These are phyloP conservation scores for Polypedilum pembai DNA, from an alignment of 1,140 invertebrate species.

Conservation along the genomic window DNA sequence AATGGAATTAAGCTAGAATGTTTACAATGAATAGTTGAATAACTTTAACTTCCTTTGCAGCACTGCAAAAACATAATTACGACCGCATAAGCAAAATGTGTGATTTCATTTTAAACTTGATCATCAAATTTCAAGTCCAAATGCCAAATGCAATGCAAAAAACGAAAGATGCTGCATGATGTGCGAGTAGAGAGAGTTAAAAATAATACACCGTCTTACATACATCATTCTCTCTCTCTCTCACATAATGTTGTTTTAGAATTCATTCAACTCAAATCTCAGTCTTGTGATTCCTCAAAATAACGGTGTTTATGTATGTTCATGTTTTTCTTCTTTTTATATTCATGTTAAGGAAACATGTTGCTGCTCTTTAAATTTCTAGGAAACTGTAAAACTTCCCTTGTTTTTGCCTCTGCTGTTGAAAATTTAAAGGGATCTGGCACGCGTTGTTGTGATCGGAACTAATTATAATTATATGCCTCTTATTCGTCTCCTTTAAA, in stretches of 20 bases:
- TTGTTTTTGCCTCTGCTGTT: neutral
- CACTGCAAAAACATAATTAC: neutral
- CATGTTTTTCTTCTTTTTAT: neutral
- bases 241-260: neutral
- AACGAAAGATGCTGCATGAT: neutral
- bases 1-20: neutral
- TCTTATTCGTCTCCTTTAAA: neutral
- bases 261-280: slow-evolving; percentile 5
- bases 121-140: slow-evolving; percentile 27
- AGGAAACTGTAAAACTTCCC: neutral
- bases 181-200: neutral
- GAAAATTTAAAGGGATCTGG: neutral
- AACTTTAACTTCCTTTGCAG: neutral
- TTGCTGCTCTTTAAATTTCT: slow-evolving; percentile 18
- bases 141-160: neutral
- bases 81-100: neutral
- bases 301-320: neutral
- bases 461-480: slow-evolving; percentile 14
- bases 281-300: neutral
- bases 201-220: neutral
- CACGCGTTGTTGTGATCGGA: neutral
- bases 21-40: neutral
- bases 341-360: neutral
- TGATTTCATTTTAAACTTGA: slow-evolving; percentile 1
- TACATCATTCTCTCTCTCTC: no score